phyloP scores from a whole-genome alignment of 2,888 invertebrate species.

The Calameuta idolon region DNA sequence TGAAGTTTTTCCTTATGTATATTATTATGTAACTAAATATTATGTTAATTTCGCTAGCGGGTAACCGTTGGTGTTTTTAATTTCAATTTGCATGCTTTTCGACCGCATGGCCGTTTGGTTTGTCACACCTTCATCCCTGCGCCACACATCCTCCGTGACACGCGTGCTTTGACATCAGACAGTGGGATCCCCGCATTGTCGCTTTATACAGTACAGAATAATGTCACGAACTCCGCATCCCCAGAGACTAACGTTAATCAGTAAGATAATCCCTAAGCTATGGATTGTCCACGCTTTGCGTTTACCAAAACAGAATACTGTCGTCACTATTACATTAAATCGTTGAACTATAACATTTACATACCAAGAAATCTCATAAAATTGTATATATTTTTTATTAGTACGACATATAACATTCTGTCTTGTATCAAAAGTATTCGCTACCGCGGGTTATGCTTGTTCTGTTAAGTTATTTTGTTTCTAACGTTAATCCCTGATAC shows the following conservation, averaged over 20 bases:
- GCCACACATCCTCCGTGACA: constrained; percentile 23
- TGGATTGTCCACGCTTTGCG: constrained; percentile 19
- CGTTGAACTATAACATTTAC: neutral
- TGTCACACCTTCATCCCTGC: constrained; percentile 28
- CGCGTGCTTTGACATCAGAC: constrained; percentile 40
- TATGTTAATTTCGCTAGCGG: neutral
- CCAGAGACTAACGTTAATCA: constrained; percentile 34
- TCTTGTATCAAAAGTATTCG: constrained; percentile 15
- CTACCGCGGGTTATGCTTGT: neutral
- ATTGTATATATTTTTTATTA: constrained; percentile 11
- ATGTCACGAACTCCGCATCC: constrained; percentile 15
- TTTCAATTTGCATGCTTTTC: constrained; percentile 39
- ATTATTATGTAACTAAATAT: neutral
- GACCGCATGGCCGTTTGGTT: constrained; percentile 37
- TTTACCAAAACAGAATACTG: constrained; percentile 10
- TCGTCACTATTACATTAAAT: neutral
- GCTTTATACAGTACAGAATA: constrained; percentile 22
- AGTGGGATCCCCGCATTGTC: constrained; percentile 40
- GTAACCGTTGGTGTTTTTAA: constrained; percentile 21
- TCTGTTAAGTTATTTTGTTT: neutral
- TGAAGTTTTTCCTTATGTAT: neutral
- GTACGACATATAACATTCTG: constrained; percentile 2
- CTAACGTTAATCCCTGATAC: constrained; percentile 7
- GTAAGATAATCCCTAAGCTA: constrained; percentile 32
- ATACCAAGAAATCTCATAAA: neutral